Conservation (phyloP, 2,888 invertebrate genomes). For the Branchellion lobata region DNA sequence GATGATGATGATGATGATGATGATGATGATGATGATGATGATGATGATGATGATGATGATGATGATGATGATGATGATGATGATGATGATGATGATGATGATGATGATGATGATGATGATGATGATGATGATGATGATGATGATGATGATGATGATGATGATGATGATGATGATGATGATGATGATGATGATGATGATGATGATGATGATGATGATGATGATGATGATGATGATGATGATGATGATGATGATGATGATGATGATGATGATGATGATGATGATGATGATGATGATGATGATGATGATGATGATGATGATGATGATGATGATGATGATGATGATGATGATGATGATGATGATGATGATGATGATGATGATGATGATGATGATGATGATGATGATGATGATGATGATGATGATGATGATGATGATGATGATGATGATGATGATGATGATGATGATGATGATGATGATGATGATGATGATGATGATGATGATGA, state of each 20-base stretch:
- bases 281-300: slow-evolving; percentile 13
- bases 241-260: background rate
- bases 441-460: slow-evolving; percentile 38
- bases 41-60: background rate
- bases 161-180: background rate
- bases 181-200: background rate
- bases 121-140: background rate
- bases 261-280: slow-evolving; percentile 22
- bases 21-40: background rate
- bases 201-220: background rate
- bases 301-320: slow-evolving; percentile 31
- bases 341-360: slow-evolving; percentile 24
- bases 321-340: slow-evolving; percentile 26
- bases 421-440: slow-evolving; percentile 42
- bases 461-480: slow-evolving; percentile 39
- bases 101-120: background rate
- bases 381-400: slow-evolving; percentile 30
- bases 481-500: slow-evolving; percentile 39
- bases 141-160: background rate
- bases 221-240: background rate
- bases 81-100: background rate
- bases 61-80: background rate
- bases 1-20: background rate
- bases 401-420: slow-evolving; percentile 37
- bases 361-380: slow-evolving; percentile 40